Evolutionary conservation across 2,888 invertebrate genomes (phyloP).

Genomic region (Dermolepida albohirtum): DNA sequence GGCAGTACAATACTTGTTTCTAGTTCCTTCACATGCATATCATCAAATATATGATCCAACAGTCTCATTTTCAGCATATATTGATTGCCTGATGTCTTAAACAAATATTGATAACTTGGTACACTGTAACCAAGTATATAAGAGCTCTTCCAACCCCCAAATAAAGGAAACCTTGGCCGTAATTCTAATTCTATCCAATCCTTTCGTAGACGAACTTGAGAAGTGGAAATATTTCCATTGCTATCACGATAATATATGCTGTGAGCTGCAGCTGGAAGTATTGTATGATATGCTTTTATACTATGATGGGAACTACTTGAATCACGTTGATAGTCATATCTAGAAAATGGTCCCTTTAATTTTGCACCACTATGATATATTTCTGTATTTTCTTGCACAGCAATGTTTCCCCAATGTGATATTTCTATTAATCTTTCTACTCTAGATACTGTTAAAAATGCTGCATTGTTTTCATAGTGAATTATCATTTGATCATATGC

Average conservation of each 20-base stretch:
- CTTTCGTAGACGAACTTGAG: constrained; percentile 86
- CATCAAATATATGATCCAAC: constrained; percentile 97
- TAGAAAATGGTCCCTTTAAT: constrained; percentile 94
- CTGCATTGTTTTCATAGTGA: constrained; percentile 96
- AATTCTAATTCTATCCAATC: constrained; percentile 96
- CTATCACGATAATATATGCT: constrained; percentile 98
- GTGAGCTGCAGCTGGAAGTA: constrained; percentile 87
- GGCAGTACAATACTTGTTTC: constrained; percentile 92
- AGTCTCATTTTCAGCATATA: constrained; percentile 92
- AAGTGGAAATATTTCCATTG: constrained; percentile 99
- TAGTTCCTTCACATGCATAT: constrained; percentile 93
- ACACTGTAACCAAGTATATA: constrained; percentile 95
- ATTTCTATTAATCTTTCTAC: constrained; percentile 92
- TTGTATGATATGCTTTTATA: constrained; percentile 90
- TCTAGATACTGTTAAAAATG: constrained; percentile 92
- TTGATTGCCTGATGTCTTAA: constrained; percentile 74
- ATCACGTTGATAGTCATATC: constrained; percentile 97
- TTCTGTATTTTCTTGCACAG: constrained; percentile 94
- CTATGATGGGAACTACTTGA: constrained; percentile 88
- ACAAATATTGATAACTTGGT: constrained; percentile 96
- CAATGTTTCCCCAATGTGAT: constrained; percentile 99
- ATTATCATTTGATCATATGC: constrained; percentile 75
- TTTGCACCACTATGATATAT: constrained; percentile 92
- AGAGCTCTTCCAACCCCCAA: constrained; percentile 99
- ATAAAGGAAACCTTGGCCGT: constrained; percentile 96